phyloP scores from a whole-genome alignment of 2,888 invertebrate species.

The Catonia carolina region DNA sequence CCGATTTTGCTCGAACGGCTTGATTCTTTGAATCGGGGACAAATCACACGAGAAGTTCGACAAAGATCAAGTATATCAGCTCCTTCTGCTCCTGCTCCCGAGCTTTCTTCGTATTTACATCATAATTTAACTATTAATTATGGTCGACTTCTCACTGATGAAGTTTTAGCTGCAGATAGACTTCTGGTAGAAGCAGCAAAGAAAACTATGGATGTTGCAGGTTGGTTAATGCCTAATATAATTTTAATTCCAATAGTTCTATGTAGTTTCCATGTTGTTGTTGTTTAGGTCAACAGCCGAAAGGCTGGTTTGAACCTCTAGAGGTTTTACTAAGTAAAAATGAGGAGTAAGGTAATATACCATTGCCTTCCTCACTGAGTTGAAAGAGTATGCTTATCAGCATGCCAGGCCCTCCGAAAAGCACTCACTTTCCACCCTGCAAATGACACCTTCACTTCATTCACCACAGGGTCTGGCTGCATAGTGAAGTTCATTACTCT shows the following conservation, averaged over 20 bases:
- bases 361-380: too few relatives aligned
- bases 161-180: constrained; percentile 77
- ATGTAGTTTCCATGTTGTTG: too few relatives aligned
- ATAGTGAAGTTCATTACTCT: too few relatives aligned
- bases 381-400: too few relatives aligned
- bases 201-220: constrained; percentile 57
- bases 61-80: constrained; percentile 44
- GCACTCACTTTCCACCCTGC: too few relatives aligned
- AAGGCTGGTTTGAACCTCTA: too few relatives aligned
- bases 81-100: constrained; percentile 46
- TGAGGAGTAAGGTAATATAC: too few relatives aligned
- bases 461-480: too few relatives aligned
- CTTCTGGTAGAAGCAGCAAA: constrained; percentile 76
- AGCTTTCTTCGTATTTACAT: constrained; percentile 52
- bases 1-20: constrained; percentile 58
- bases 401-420: too few relatives aligned
- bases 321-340: too few relatives aligned
- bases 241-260: not conserved
- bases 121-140: constrained; percentile 69
- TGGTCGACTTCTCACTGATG: constrained; percentile 75
- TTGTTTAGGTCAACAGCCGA: too few relatives aligned
- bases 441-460: too few relatives aligned
- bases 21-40: constrained; percentile 53
- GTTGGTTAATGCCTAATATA: constrained; percentile 38
- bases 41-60: constrained; percentile 55